Evolutionary conservation across 1,140 invertebrate species (phyloP).

Genomic region (Lepidurus couesii): DNA sequence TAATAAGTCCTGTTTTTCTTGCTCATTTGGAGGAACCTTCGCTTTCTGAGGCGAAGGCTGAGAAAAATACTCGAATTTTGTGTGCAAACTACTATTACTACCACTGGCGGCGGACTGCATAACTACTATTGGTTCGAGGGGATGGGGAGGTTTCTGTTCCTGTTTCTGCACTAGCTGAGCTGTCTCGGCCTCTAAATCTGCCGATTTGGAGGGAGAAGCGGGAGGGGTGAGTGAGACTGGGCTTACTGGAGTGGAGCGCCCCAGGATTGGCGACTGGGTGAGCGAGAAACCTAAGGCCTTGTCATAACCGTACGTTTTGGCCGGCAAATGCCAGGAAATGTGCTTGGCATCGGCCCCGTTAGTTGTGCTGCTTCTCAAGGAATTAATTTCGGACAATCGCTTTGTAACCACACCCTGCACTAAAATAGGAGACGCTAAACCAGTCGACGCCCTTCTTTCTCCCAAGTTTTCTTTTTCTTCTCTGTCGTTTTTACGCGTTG

Average conservation of each 20-base stretch:
- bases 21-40: not conserved
- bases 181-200: not conserved
- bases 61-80: not conserved
- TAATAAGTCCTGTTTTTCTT: not conserved
- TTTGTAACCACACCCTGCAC: not conserved
- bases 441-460: not conserved
- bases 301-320: conserved; percentile 29
- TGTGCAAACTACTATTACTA: no score
- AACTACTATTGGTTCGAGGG: conserved; percentile 27
- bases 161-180: not conserved
- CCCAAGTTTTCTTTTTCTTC: not conserved
- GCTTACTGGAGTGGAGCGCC: conserved; percentile 16
- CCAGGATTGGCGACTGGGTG: conserved; percentile 20
- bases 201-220: conserved; percentile 11
- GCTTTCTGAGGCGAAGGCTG: not conserved
- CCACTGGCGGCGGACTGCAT: not conserved
- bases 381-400: not conserved
- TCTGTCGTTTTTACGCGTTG: not conserved
- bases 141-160: conserved; percentile 28
- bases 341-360: not conserved
- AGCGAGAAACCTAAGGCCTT: conserved; percentile 17
- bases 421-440: not conserved
- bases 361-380: no score
- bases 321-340: conserved; percentile 22
- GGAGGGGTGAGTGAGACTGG: conserved; percentile 22